Conservation (phyloP, 2,888 invertebrate genomes). For the Andrena dorsata region DNA sequence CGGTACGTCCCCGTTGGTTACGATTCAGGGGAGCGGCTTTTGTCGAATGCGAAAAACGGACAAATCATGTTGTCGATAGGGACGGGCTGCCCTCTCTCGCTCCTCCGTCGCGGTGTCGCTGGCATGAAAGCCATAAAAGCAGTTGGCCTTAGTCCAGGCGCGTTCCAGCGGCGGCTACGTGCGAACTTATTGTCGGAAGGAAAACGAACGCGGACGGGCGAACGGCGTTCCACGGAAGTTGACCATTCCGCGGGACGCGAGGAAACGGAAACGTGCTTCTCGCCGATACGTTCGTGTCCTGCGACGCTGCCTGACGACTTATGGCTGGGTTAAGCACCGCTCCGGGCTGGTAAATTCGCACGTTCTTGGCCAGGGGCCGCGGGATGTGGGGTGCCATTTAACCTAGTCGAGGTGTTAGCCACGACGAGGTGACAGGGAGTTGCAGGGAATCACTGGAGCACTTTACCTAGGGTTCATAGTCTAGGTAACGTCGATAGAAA, state of each 20-base stretch:
- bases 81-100: slow-evolving; percentile 27
- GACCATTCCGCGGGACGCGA: slow-evolving; percentile 54
- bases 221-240: slow-evolving; percentile 63
- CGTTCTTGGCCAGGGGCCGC: not conserved
- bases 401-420: not conserved
- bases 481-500: too few relatives aligned
- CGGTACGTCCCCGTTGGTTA: slow-evolving; percentile 47
- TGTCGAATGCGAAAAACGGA: slow-evolving; percentile 61
- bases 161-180: slow-evolving; percentile 56
- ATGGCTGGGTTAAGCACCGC: slow-evolving; percentile 24
- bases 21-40: slow-evolving; percentile 34
- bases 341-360: slow-evolving; percentile 10
- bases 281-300: slow-evolving; percentile 27
- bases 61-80: slow-evolving; percentile 71
- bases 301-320: slow-evolving; percentile 25
- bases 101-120: slow-evolving; percentile 45
- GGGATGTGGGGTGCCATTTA: not conserved
- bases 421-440: not conserved
- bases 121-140: slow-evolving; percentile 63
- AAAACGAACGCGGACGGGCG: slow-evolving; percentile 50
- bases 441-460: not conserved
- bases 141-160: slow-evolving; percentile 76
- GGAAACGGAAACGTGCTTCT: slow-evolving; percentile 35
- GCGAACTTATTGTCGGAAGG: slow-evolving; percentile 71
- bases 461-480: too few relatives aligned